Evolutionary conservation across 2,888 invertebrate species (phyloP), one percentile per base, ranked within the genome.

Genomic region (Tenthredo livida): DNA sequence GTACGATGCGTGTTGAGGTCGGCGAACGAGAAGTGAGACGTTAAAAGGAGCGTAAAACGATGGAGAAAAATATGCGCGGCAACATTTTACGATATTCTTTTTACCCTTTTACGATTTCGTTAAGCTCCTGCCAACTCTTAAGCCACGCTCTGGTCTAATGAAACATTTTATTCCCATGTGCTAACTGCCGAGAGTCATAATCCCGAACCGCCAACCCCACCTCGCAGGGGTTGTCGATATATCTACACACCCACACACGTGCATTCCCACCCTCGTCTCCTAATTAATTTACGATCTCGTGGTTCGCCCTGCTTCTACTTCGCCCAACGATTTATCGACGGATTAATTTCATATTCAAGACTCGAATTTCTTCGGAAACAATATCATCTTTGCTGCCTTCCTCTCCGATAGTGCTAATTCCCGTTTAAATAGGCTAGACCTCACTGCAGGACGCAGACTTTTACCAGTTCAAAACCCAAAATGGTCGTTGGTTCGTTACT

Each of bases 131-230:
- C 84, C 75, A 84, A 82, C 82, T 85, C 84, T 84, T 86, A 85
- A 84, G 65, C 84, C 54, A 80, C 85, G 88, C 88, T 87, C 85
- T 87, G 84, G 86, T 87, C 84, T 87, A 87, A 89, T 87, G 87
- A 88, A 88, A 89, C 86, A 89, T 89, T 89, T 88, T 86, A 88
- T 87, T 87, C 86, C 87, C 84, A 47, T 84, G 86, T 84, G 85
- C 87, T 87, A 87, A 84, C 84, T 85, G 77, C 77, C 77, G 77
- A n/a, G 50, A 77, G 80, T 86, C 84, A 78, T 86, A 80, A 85
- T 72, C 84, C 78, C 82, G 83, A 10, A 58, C 77, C 67, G 58
- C 85, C 70, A 65, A 25, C 65, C 15, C 37, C 40, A 21, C 1
- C 50, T 61, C 47, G n/a, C n/a, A n/a, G 47, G 67, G 80, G 29